Conservation (phyloP, 2,113 vertebrate species). For the Aix galericulata region DNA sequence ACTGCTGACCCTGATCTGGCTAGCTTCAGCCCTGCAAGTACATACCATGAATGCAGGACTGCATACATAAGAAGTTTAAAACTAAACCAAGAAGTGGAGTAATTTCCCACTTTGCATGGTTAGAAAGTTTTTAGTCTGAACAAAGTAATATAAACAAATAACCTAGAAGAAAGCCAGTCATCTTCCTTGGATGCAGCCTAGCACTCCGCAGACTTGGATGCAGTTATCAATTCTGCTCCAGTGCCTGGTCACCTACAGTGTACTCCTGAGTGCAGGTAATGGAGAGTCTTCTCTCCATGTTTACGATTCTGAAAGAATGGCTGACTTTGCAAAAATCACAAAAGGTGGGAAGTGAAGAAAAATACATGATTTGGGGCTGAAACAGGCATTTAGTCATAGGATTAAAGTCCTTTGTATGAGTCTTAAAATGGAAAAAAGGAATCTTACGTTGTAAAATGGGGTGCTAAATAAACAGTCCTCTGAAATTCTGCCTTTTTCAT, state of each 20-base stretch:
- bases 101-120: not conserved
- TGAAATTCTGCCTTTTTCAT: not conserved
- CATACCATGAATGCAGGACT: not conserved
- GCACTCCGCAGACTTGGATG: not conserved
- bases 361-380: not conserved
- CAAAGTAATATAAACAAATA: not conserved
- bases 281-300: not conserved
- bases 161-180: not conserved
- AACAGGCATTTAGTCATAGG: not conserved
- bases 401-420: not conserved
- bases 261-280: not conserved
- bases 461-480: not conserved
- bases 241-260: not conserved
- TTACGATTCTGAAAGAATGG: not conserved
- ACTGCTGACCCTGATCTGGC: not conserved
- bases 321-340: not conserved
- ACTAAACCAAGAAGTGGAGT: not conserved
- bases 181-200: not conserved
- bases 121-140: not conserved
- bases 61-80: not conserved
- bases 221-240: not conserved
- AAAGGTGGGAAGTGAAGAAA: not conserved
- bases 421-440: not conserved
- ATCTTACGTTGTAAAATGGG: not conserved
- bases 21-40: not conserved